A percentile compares a stretch with the other conserved stretches of the same genome.
These are phyloP conservation scores for Lampris megalopsis DNA, from an alignment of 2,113 vertebrate species.

Conservation along the genomic window DNA sequence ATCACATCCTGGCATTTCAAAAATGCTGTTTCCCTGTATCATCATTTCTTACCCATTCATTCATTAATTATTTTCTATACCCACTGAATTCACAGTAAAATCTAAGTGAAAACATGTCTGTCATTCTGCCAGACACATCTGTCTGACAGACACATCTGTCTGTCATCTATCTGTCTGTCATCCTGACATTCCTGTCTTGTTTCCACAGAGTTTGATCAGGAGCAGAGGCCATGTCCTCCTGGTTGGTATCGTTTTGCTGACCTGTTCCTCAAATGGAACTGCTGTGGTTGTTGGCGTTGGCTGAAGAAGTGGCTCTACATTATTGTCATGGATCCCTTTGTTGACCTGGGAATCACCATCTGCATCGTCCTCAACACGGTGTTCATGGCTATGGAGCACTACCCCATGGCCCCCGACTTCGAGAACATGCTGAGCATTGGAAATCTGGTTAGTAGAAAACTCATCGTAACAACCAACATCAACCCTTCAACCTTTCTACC, in stretches of 20 bases:
- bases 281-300: conserved; percentile 85
- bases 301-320: conserved; percentile 83
- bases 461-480: too few relatives aligned
- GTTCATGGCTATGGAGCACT: conserved; percentile 99
- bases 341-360: conserved; percentile 95
- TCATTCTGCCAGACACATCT: too few relatives aligned
- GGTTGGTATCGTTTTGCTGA: conserved; percentile 92
- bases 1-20: too few relatives aligned
- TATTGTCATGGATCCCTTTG: conserved; percentile 95
- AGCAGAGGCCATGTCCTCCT: conserved; percentile 87
- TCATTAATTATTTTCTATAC: too few relatives aligned
- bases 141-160: background rate
- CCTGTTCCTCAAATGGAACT: conserved; percentile 91
- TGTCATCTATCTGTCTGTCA: background rate
- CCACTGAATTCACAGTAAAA: too few relatives aligned
- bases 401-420: conserved; percentile 89
- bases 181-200: conserved; percentile 1
- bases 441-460: conserved; percentile 40
- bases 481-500: too few relatives aligned
- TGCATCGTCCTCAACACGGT: conserved; percentile 96
- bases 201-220: conserved; percentile 88
- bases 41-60: too few relatives aligned
- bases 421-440: conserved; percentile 85
- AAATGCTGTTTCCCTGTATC: too few relatives aligned
- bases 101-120: too few relatives aligned